Conservation (phyloP, 2,113 vertebrate genomes). For the Peromyscus leucopus region DNA sequence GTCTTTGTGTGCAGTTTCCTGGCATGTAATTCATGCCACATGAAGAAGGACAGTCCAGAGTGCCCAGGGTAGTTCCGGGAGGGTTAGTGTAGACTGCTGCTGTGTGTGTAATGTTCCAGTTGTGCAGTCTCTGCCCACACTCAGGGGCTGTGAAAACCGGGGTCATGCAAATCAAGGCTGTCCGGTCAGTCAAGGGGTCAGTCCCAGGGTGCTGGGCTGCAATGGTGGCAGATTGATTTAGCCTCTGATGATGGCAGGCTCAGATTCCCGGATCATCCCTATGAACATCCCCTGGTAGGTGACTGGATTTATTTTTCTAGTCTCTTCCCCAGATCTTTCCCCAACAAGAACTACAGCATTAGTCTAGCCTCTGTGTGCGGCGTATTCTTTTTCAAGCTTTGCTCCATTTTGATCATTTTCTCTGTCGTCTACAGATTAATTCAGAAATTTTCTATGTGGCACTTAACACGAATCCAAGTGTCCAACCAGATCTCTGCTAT, state of each 20-base stretch:
- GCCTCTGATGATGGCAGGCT: neutral
- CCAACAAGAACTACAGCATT: neutral
- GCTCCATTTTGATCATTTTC: neutral
- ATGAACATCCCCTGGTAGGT: too few relatives aligned
- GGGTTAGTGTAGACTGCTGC: neutral
- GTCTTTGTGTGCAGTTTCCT: neutral
- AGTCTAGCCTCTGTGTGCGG: neutral
- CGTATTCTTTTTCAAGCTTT: conserved; percentile 10
- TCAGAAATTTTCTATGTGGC: neutral
- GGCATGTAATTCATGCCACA: neutral
- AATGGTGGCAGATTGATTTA: neutral
- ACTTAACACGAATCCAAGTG: neutral
- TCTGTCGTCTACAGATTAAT: neutral
- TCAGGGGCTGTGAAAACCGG: neutral
- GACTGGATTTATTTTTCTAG: neutral
- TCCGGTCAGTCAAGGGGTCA: neutral
- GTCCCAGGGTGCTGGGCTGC: neutral
- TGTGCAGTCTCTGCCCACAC: neutral
- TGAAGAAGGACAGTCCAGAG: neutral
- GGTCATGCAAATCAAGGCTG: neutral
- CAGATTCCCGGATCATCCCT: neutral
- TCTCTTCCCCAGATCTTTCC: neutral
- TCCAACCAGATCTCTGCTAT: neutral
- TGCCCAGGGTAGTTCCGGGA: neutral
- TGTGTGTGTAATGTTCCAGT: neutral